Conservation (phyloP, 2,113 vertebrate genomes). For the Perccottus glenii region DNA sequence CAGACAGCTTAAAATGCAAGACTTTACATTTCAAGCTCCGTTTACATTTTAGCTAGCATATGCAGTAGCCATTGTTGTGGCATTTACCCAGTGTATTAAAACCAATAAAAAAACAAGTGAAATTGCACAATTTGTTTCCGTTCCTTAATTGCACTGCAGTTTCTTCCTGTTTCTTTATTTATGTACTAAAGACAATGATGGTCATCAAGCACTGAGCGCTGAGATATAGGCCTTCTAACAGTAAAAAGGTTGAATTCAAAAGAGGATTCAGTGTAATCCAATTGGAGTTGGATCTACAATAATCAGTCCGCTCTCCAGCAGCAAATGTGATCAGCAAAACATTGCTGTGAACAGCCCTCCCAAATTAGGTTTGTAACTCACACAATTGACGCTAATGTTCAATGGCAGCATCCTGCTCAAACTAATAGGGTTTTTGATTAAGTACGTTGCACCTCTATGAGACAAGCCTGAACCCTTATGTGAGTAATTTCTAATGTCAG, state of each 20-base stretch:
- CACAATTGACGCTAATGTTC: not conserved
- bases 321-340: slow-evolving; percentile 53
- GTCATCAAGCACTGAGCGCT: not conserved
- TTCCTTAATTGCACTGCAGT: not conserved
- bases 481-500: no score
- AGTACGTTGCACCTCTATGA: not conserved
- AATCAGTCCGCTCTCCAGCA: slow-evolving; percentile 42
- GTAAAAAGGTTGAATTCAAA: slow-evolving; percentile 66
- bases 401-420: not conserved
- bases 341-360: slow-evolving; percentile 9
- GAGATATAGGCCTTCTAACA: slow-evolving; percentile 43
- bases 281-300: slow-evolving; percentile 63
- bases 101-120: not conserved
- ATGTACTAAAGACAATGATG: not conserved
- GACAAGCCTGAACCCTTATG: not conserved
- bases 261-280: slow-evolving; percentile 77
- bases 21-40: not conserved
- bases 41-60: not conserved
- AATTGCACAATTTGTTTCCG: not conserved
- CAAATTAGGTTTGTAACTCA: slow-evolving; percentile 25
- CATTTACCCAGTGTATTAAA: not conserved
- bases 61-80: no score
- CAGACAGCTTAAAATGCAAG: not conserved
- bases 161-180: not conserved
- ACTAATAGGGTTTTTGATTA: not conserved